phyloP scores from a whole-genome alignment of 1,140 invertebrate genomes.

The Zaprionus africanus region DNA sequence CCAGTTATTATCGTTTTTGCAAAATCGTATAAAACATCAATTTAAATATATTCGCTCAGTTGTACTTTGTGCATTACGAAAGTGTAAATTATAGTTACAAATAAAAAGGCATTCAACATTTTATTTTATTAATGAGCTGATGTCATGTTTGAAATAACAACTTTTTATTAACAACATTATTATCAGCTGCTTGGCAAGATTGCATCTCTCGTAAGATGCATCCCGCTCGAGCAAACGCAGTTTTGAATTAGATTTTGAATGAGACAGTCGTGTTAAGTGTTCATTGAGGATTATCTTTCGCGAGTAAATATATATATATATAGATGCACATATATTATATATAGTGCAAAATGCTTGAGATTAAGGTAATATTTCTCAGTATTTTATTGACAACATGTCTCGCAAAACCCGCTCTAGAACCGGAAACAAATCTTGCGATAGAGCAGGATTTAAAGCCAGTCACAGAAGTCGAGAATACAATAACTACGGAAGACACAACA shows the following conservation, averaged over 20 bases:
- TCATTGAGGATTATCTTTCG: constrained; percentile 3
- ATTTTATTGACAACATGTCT: constrained; percentile 6
- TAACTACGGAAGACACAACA: neutral
- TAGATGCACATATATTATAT: neutral
- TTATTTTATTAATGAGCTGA: neutral
- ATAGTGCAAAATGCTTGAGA: constrained; percentile 40
- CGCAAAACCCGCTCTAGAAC: constrained; percentile 33
- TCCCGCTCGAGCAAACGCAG: constrained; percentile 24
- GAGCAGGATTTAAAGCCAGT: neutral
- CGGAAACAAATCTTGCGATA: neutral
- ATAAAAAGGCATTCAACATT: neutral
- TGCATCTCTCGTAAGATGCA: neutral
- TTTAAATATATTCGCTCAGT: neutral
- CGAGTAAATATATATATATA: neutral
- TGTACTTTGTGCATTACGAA: neutral
- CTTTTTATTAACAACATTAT: neutral
- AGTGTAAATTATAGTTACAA: neutral
- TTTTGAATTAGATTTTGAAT: constrained; percentile 49
- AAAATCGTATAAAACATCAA: too few species aligned
- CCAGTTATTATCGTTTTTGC: too few species aligned
- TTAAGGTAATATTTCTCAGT: constrained; percentile 22
- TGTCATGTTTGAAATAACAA: neutral
- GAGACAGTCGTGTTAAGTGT: constrained; percentile 26
- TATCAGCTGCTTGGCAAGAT: neutral
- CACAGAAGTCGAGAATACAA: neutral